phyloP scores from a whole-genome alignment of 2,888 invertebrate genomes.

The Xestobium rufovillosum region DNA sequence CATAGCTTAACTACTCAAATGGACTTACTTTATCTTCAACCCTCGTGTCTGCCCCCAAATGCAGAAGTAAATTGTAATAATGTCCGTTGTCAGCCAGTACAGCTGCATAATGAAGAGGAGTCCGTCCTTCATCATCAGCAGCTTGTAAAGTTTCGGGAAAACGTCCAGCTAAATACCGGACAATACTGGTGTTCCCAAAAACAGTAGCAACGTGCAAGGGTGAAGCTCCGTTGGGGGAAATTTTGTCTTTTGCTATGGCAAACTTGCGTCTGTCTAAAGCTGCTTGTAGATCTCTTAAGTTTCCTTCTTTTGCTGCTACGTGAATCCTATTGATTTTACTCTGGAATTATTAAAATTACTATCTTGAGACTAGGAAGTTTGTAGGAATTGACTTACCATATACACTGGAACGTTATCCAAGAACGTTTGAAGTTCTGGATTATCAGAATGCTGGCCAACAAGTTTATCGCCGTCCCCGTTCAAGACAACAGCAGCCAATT shows the following conservation, averaged over 20 bases:
- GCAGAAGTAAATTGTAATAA: slow-evolving; percentile 76
- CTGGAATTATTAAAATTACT: slow-evolving; percentile 47
- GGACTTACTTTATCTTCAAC: slow-evolving; percentile 73
- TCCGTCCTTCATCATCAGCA: slow-evolving; percentile 67
- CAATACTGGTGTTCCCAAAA: slow-evolving; percentile 74
- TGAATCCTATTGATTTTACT: slow-evolving; percentile 86
- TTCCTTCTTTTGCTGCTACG: slow-evolving; percentile 75
- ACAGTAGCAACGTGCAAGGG: slow-evolving; percentile 81
- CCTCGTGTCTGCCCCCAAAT: slow-evolving; percentile 79
- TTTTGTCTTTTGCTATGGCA: slow-evolving; percentile 78
- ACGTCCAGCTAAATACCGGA: slow-evolving; percentile 63
- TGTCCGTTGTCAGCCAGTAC: slow-evolving; percentile 79
- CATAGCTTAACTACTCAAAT: too few relatives aligned
- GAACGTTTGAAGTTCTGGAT: slow-evolving; percentile 78
- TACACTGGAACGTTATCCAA: slow-evolving; percentile 80
- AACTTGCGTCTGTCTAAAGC: slow-evolving; percentile 84
- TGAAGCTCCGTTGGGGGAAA: slow-evolving; percentile 75
- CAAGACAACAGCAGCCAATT: slow-evolving; percentile 79
- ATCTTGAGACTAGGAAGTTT: too few relatives aligned
- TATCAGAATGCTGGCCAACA: slow-evolving; percentile 59
- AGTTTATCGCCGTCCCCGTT: slow-evolving; percentile 80
- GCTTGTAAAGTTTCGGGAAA: slow-evolving; percentile 82
- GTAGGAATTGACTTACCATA: slow-evolving; percentile 76
- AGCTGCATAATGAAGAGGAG: slow-evolving; percentile 85
- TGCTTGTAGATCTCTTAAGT: slow-evolving; percentile 74